Evolutionary conservation across 2,113 vertebrate species (phyloP).

Genomic region (Chitala chitala): DNA sequence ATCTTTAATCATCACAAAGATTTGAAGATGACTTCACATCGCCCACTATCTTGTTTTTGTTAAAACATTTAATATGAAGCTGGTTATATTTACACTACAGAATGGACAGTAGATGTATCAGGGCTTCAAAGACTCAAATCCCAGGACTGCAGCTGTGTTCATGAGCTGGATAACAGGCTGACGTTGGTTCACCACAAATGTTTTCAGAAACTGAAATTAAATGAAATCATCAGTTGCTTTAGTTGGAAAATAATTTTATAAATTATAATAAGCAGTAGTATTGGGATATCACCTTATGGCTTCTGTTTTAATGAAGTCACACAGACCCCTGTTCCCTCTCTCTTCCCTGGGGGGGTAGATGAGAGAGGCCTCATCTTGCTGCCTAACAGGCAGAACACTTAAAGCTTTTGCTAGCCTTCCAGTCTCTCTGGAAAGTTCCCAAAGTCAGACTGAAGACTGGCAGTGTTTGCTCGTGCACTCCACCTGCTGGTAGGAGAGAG

Average conservation of each 20-base stretch:
- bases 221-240: not conserved
- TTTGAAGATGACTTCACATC: too few species aligned
- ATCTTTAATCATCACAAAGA: too few species aligned
- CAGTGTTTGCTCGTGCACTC: constrained; percentile 1
- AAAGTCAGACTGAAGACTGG: not conserved
- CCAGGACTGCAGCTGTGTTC: not conserved
- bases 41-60: too few species aligned
- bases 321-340: not conserved
- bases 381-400: constrained; percentile 26
- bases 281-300: not conserved
- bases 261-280: not conserved
- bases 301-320: not conserved
- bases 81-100: too few species aligned
- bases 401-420: constrained; percentile 10
- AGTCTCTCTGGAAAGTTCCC: constrained; percentile 19
- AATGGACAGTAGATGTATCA: too few species aligned
- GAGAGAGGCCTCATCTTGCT: constrained; percentile 16
- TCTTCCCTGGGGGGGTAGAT: not conserved
- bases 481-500: constrained; percentile 16
- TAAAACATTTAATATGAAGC: too few species aligned
- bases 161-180: not conserved
- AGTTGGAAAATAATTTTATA: not conserved
- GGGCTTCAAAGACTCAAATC: too few species aligned
- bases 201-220: not conserved
- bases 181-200: not conserved